These are phyloP conservation scores for Drosophila insularis DNA, from an alignment of 1,140 invertebrate species.

Conservation along the genomic window DNA sequence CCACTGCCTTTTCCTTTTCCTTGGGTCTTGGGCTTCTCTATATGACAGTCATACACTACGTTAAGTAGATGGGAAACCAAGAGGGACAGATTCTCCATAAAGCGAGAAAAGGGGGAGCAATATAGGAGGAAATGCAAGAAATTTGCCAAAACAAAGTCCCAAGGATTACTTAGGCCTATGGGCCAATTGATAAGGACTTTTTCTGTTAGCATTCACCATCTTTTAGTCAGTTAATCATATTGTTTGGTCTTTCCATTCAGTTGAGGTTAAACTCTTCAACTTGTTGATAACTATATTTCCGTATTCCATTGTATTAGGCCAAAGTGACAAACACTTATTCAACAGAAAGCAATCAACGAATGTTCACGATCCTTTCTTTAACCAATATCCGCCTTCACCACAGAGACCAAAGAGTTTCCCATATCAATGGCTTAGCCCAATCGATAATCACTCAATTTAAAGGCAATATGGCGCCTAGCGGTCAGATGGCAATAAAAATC, in stretches of 20 bases:
- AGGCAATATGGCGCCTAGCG: constrained; percentile 78
- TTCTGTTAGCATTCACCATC: constrained; percentile 16
- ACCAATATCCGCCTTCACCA: constrained; percentile 20
- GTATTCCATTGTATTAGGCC: not conserved
- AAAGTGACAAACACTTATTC: constrained; percentile 9
- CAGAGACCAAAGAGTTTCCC: constrained; percentile 20
- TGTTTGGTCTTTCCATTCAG: not conserved
- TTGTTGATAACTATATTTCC: constrained; percentile 16
- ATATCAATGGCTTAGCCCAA: constrained; percentile 52
- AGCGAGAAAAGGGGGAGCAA: constrained; percentile 18
- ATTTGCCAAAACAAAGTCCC: constrained; percentile 60
- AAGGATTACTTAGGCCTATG: constrained; percentile 50
- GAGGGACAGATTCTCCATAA: constrained; percentile 32
- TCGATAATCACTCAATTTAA: constrained; percentile 71
- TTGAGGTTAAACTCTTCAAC: not conserved
- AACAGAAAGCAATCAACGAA: constrained; percentile 26
- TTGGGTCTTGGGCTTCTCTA: constrained; percentile 25
- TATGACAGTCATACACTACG: constrained; percentile 56
- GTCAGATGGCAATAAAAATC: constrained; percentile 80
- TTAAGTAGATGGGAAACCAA: constrained; percentile 17
- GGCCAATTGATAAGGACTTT: constrained; percentile 43
- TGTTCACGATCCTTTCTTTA: constrained; percentile 14
- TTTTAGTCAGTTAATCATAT: constrained; percentile 57
- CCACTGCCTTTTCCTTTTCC: not conserved
- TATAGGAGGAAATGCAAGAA: constrained; percentile 21